These are phyloP conservation scores for Magallana nippona DNA, from an alignment of 2,888 invertebrate genomes.

Conservation along the genomic window DNA sequence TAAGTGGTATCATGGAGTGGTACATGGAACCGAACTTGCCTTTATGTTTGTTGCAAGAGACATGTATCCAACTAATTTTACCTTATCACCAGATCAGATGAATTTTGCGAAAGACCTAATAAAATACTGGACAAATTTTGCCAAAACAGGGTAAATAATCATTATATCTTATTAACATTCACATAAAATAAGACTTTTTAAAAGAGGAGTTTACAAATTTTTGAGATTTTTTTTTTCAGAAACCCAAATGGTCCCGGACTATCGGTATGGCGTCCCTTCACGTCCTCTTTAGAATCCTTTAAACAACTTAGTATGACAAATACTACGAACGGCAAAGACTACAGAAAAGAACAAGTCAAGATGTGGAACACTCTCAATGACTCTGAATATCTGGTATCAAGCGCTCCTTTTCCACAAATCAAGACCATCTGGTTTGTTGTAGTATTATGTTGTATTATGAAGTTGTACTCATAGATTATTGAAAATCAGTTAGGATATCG, in stretches of 20 bases:
- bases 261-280: neutral
- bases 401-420: too few relatives aligned
- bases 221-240: neutral
- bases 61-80: neutral
- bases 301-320: conserved; percentile 2
- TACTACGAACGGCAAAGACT: neutral
- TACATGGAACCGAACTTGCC: conserved; percentile 45
- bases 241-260: neutral
- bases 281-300: neutral
- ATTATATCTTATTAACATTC: neutral
- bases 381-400: neutral
- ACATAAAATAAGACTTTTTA: too few relatives aligned
- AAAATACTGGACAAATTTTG: conserved; percentile 53
- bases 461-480: neutral
- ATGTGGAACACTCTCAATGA: neutral
- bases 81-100: conserved; percentile 2
- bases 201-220: too few relatives aligned
- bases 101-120: conserved; percentile 21
- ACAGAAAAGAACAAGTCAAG: neutral
- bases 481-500: too few relatives aligned
- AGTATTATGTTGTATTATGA: neutral
- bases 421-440: too few relatives aligned
- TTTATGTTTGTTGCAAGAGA: conserved; percentile 43
- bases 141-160: conserved; percentile 48
- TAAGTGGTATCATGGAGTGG: conserved; percentile 38